A percentile compares a stretch with the other conserved stretches of the same genome.
Conservation (phyloP, 30 jellyfish, hydroid and myxozoan genomes). For the Nemopilema nomurai region DNA sequence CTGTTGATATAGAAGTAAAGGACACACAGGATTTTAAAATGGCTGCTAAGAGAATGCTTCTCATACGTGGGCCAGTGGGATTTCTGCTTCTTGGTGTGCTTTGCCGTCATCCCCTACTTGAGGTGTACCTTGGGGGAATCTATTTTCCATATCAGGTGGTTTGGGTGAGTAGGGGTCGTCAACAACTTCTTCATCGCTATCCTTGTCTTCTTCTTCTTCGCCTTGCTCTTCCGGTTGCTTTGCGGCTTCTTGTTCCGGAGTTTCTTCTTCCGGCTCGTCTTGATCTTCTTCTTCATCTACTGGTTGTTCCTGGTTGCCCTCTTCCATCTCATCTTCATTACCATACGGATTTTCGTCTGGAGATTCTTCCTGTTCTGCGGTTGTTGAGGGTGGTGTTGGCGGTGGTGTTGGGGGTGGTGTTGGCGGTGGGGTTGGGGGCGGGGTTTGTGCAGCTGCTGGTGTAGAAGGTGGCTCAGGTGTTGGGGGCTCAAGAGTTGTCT, state of each 20-base stretch:
- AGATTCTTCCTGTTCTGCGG: conserved; percentile 39
- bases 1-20: no score
- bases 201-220: conserved; percentile 20
- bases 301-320: conserved; percentile 42
- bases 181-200: conserved; percentile 14
- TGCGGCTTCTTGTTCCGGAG: conserved; percentile 45
- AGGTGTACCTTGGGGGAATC: conserved; percentile 48
- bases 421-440: conserved; percentile 39
- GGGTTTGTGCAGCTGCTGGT: conserved; percentile 31
- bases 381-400: conserved; percentile 32
- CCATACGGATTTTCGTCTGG: conserved; percentile 66
- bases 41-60: no score
- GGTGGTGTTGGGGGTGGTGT: conserved; percentile 61
- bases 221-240: conserved; percentile 47
- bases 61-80: conserved; percentile 45
- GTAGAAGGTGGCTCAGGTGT: conserved; percentile 13
- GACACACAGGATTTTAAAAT: no score
- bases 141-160: conserved; percentile 74
- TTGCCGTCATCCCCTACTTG: conserved; percentile 43
- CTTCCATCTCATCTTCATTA: conserved; percentile 59
- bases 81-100: conserved; percentile 58
- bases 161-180: conserved; percentile 53
- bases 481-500: conserved; percentile 22
- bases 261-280: conserved; percentile 38
- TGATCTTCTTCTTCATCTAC: conserved; percentile 39